phyloP scores from a whole-genome alignment of 2,888 invertebrate species.

The Physocephala rufipes region DNA sequence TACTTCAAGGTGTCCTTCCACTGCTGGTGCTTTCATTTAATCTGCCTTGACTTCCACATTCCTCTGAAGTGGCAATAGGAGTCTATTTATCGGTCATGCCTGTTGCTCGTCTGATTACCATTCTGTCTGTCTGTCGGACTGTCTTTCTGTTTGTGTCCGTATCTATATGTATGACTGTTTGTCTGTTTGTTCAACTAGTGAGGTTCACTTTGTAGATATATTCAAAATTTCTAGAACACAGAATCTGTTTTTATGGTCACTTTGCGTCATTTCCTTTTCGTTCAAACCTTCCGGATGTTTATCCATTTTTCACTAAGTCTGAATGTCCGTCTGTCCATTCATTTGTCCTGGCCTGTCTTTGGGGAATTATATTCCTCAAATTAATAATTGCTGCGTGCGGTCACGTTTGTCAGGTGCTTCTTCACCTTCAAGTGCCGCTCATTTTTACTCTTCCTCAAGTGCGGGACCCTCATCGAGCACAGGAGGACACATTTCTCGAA shows the following conservation, averaged over 20 bases:
- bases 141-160: too few species aligned
- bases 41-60: constrained; percentile 25
- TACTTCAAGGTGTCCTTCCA: not conserved
- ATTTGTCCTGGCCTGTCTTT: constrained; percentile 13
- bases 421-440: constrained; percentile 12
- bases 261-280: too few species aligned
- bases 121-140: too few species aligned
- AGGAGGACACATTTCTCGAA: constrained; percentile 42
- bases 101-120: too few species aligned
- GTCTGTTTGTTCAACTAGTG: too few species aligned
- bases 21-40: constrained; percentile 14
- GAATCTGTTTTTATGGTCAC: too few species aligned
- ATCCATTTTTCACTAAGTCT: too few species aligned
- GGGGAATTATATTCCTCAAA: constrained; percentile 41
- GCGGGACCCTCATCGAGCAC: constrained; percentile 25
- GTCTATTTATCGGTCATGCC: constrained; percentile 26
- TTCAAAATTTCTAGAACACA: too few species aligned
- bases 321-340: constrained; percentile 9
- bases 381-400: constrained; percentile 50
- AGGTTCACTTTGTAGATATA: too few species aligned
- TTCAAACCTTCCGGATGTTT: too few species aligned
- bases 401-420: constrained; percentile 49
- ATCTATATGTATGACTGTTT: too few species aligned
- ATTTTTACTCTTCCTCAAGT: not conserved
- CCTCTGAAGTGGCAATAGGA: not conserved